Percentiles rank a stretch among this genome's conserved stretches.
Evolutionary conservation across 2,888 invertebrate genomes (phyloP).

Genomic region (Micoletzkya japonica): DNA sequence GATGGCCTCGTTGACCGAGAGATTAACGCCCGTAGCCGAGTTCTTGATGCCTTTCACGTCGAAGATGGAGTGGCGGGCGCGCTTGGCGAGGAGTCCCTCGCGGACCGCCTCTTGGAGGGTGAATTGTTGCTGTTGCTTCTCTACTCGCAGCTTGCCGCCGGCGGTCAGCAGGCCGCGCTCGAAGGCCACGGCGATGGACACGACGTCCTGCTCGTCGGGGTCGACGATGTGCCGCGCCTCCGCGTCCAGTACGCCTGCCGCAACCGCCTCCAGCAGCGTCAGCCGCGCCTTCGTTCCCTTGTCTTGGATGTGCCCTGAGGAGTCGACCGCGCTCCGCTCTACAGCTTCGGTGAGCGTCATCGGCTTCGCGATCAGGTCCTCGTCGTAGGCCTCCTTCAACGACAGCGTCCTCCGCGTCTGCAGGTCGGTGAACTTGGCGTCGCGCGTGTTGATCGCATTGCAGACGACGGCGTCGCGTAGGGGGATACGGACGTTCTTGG

Average conservation of each 20-base stretch:
- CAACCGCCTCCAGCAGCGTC: constrained; percentile 82
- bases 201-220: constrained; percentile 77
- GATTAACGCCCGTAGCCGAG: constrained; percentile 78
- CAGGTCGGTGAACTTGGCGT: constrained; percentile 79
- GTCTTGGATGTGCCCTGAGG: constrained; percentile 77
- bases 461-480: constrained; percentile 82
- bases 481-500: constrained; percentile 79
- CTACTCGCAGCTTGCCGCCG: constrained; percentile 73
- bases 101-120: constrained; percentile 83
- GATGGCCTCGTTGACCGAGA: constrained; percentile 82
- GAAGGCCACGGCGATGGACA: constrained; percentile 84
- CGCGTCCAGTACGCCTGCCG: constrained; percentile 83
- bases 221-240: constrained; percentile 84
- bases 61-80: constrained; percentile 84
- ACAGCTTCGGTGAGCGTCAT: constrained; percentile 85
- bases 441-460: constrained; percentile 74
- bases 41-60: constrained; percentile 88
- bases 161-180: constrained; percentile 79
- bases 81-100: constrained; percentile 83
- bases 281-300: constrained; percentile 77
- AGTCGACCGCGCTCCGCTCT: constrained; percentile 75
- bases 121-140: constrained; percentile 44
- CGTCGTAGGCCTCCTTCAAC: constrained; percentile 80
- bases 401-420: constrained; percentile 77
- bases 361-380: constrained; percentile 82